Conservation (phyloP, 2,888 invertebrate species). For the Dromius quadrimaculatus region DNA sequence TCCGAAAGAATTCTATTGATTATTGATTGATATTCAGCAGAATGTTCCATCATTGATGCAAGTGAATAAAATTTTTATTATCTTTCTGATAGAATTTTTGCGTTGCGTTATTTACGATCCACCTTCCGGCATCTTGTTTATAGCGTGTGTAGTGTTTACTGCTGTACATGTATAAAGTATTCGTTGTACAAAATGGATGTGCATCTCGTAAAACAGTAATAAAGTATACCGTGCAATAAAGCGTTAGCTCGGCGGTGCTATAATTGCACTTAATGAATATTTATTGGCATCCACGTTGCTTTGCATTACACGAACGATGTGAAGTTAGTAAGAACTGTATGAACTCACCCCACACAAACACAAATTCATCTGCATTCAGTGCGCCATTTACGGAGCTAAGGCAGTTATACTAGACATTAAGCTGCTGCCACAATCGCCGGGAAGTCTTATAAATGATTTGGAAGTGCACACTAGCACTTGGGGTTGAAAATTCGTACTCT, state of each 20-base stretch:
- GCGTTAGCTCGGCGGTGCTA: constrained; percentile 66
- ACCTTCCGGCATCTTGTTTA: constrained; percentile 27
- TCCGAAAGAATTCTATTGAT: no score
- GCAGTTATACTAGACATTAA: constrained; percentile 62
- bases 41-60: no score
- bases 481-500: no score
- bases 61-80: no score
- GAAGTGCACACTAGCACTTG: no score
- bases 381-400: constrained; percentile 64
- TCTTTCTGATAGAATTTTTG: no score
- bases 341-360: constrained; percentile 53
- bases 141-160: constrained; percentile 1
- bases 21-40: no score
- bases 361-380: constrained; percentile 66
- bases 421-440: constrained; percentile 14
- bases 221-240: constrained; percentile 67
- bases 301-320: constrained; percentile 60
- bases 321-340: constrained; percentile 55
- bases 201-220: constrained; percentile 65
- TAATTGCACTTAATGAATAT: constrained; percentile 68
- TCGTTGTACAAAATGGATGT: constrained; percentile 56
- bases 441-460: constrained; percentile 40
- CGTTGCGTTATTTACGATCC: neutral
- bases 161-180: constrained; percentile 16
- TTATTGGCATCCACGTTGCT: constrained; percentile 65